Percentiles rank a stretch among this genome's conserved stretches.
These are phyloP conservation scores for Squalus acanthias DNA, from an alignment of 2,797 vertebrate species.

Conservation along the genomic window DNA sequence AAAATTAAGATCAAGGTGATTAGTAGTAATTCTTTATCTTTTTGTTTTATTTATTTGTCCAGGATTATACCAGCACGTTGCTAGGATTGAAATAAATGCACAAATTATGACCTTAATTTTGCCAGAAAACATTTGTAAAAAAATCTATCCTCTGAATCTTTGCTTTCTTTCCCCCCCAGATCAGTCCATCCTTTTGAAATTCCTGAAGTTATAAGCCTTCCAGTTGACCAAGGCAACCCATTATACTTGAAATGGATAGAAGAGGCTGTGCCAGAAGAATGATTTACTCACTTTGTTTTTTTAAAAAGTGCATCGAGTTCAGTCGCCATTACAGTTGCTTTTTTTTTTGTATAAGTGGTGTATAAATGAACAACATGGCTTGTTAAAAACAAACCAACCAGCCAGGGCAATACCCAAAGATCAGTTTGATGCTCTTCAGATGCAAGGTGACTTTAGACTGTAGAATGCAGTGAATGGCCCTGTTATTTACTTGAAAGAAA, in stretches of 20 bases:
- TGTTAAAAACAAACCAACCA: neutral
- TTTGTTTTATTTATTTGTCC: neutral
- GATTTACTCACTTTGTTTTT: conserved; percentile 38
- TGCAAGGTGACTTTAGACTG: neutral
- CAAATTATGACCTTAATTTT: neutral
- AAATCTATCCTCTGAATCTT: neutral
- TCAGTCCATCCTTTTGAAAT: conserved; percentile 76
- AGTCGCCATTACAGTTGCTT: neutral
- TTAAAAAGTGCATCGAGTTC: neutral
- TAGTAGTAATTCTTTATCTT: neutral
- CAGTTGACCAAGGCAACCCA: conserved; percentile 66
- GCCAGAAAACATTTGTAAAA: neutral
- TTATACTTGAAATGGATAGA: conserved; percentile 73
- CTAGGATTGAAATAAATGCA: neutral
- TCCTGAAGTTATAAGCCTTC: conserved; percentile 75
- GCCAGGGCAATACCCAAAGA: neutral
- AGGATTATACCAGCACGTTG: neutral
- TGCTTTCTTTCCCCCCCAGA: conserved; percentile 53
- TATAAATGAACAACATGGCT: neutral
- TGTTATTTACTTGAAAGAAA: neutral
- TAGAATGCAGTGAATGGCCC: no score
- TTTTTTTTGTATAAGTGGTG: neutral
- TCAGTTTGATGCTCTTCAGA: neutral
- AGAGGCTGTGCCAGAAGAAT: conserved; percentile 62
- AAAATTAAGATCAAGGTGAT: neutral